Conservation (phyloP, 2,888 invertebrate genomes). For the Orthosia gracilis region DNA sequence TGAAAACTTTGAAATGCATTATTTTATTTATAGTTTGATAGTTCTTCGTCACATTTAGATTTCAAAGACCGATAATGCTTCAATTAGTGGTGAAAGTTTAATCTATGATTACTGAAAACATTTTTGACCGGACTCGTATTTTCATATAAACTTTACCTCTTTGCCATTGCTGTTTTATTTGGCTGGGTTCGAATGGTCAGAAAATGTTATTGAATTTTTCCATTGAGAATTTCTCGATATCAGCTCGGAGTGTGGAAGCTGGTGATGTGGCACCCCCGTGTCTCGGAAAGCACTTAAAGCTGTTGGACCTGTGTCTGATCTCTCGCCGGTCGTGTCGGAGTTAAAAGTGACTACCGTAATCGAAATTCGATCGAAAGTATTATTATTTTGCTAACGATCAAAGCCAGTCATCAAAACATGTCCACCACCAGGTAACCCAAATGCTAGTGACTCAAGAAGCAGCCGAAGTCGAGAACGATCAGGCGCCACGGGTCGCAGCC, state of each 20-base stretch:
- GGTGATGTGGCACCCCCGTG: too few species aligned
- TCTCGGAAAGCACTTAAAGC: too few species aligned
- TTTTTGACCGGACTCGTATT: too few species aligned
- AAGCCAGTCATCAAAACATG: conserved; percentile 3
- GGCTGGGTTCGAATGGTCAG: background rate
- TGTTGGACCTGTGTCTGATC: too few species aligned
- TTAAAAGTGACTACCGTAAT: too few species aligned
- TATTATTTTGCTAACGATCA: background rate
- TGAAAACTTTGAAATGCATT: background rate
- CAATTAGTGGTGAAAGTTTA: background rate
- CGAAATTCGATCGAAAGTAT: too few species aligned
- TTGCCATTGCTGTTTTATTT: too few species aligned
- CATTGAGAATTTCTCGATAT: background rate
- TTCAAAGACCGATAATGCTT: background rate
- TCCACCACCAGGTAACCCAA: conserved; percentile 77
- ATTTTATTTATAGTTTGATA: background rate
- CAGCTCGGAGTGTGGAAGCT: too few species aligned
- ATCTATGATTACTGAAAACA: too few species aligned
- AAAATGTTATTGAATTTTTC: background rate
- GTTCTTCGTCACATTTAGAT: background rate
- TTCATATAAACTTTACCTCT: too few species aligned
- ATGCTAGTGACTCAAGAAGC: conserved; percentile 79
- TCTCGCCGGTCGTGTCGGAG: too few species aligned
- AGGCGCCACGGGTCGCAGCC: conserved; percentile 69
- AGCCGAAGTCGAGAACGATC: conserved; percentile 83